Conservation (phyloP, 2,888 invertebrate genomes). For the Automeris io region DNA sequence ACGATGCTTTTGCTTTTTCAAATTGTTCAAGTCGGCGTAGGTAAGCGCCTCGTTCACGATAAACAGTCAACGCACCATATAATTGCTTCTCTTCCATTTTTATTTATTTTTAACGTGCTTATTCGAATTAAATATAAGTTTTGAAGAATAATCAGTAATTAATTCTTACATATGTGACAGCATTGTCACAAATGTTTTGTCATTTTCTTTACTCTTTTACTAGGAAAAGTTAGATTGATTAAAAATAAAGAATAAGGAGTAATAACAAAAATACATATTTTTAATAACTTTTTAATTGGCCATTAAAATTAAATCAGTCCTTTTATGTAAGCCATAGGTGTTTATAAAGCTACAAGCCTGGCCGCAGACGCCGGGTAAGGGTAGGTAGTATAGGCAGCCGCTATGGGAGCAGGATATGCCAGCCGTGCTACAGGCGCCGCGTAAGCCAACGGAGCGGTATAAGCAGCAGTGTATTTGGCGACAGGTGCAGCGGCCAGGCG, state of each 20-base stretch:
- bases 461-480: constrained; percentile 39
- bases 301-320: constrained; percentile 41
- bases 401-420: constrained; percentile 26
- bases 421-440: constrained; percentile 29
- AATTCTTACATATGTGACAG: constrained; percentile 1
- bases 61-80: constrained; percentile 58
- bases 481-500: constrained; percentile 25
- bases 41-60: constrained; percentile 61
- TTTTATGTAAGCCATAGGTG: constrained; percentile 15
- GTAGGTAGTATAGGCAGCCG: constrained; percentile 34
- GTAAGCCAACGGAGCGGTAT: constrained; percentile 29
- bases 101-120: background rate
- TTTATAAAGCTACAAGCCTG: constrained; percentile 43
- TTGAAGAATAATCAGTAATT: constrained; percentile 16
- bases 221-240: too few relatives aligned
- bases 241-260: background rate
- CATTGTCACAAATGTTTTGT: background rate
- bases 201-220: too few relatives aligned
- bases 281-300: constrained; percentile 41
- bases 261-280: constrained; percentile 8
- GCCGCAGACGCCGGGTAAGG: constrained; percentile 33
- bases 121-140: background rate
- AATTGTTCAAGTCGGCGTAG: constrained; percentile 64
- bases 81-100: constrained; percentile 61
- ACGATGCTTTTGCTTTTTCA: constrained; percentile 59